These are phyloP conservation scores for Pseudoatta argentina DNA, from an alignment of 1,140 invertebrate species.

Conservation along the genomic window DNA sequence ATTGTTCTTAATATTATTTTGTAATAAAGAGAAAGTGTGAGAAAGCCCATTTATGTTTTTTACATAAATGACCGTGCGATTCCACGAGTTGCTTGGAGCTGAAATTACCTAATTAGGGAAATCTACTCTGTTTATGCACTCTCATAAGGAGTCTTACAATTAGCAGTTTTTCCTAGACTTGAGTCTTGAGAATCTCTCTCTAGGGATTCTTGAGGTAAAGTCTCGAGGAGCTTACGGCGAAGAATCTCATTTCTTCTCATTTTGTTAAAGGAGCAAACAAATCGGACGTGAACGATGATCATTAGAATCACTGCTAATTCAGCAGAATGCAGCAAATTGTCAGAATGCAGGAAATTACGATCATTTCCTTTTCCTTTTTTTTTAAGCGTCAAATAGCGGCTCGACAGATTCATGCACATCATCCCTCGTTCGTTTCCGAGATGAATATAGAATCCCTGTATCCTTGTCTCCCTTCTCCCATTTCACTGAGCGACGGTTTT, in stretches of 20 bases:
- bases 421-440: neutral
- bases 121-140: conserved; percentile 62
- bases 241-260: conserved; percentile 40
- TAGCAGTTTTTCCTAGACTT: conserved; percentile 46
- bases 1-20: neutral
- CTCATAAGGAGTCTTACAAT: conserved; percentile 58
- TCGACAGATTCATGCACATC: conserved; percentile 26
- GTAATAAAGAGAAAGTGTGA: neutral
- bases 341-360: conserved; percentile 70
- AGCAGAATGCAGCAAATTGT: conserved; percentile 65
- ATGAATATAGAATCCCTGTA: conserved; percentile 41
- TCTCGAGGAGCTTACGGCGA: conserved; percentile 9
- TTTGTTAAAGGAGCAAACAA: conserved; percentile 29
- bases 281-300: conserved; percentile 44
- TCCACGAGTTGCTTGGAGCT: conserved; percentile 29
- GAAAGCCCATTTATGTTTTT: neutral
- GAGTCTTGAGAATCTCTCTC: conserved; percentile 13
- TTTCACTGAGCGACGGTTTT: conserved; percentile 18
- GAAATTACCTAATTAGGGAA: conserved; percentile 58
- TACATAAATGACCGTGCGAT: conserved; percentile 46
- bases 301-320: conserved; percentile 31
- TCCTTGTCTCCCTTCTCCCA: conserved; percentile 40
- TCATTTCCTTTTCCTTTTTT: conserved; percentile 42
- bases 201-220: conserved; percentile 2
- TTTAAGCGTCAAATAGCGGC: conserved; percentile 1